These are phyloP conservation scores for Gadus chalcogrammus DNA, from an alignment of 2,113 vertebrate species.

Conservation along the genomic window DNA sequence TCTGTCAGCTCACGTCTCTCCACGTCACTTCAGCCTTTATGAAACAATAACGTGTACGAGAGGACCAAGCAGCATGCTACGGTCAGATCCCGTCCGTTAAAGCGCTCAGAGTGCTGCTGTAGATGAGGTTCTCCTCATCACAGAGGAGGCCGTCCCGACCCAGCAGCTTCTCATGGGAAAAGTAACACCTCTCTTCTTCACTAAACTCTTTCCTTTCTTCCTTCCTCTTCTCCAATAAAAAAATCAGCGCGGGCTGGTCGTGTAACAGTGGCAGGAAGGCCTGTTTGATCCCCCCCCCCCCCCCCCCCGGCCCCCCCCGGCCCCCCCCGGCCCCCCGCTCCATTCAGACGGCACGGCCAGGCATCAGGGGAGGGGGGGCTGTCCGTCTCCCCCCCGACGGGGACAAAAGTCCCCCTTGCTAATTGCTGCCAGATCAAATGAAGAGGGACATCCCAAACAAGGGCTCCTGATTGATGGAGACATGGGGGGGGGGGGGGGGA, in stretches of 20 bases:
- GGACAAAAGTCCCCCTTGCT: conserved; percentile 80
- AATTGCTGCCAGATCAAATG: conserved; percentile 92
- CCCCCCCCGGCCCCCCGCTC: conserved; percentile 57
- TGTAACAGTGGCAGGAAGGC: conserved; percentile 63
- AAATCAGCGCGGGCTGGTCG: conserved; percentile 23
- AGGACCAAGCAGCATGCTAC: too few species aligned
- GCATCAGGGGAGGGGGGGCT: conserved; percentile 80
- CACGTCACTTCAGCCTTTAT: too few species aligned
- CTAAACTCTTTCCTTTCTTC: conserved; percentile 24
- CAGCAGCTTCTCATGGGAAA: conserved; percentile 80
- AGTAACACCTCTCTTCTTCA: conserved; percentile 67
- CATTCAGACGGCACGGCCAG: conserved; percentile 74
- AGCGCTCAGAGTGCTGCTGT: too few species aligned
- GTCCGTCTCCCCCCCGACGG: conserved; percentile 65
- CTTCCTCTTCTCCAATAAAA: conserved; percentile 62
- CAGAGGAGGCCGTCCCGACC: conserved; percentile 15
- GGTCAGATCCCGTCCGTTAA: too few species aligned
- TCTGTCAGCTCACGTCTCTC: too few species aligned
- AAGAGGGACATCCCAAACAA: conserved; percentile 70
- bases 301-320: conserved; percentile 29
- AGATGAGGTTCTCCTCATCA: too few species aligned
- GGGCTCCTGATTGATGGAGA: conserved; percentile 72
- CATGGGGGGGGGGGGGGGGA: conserved; percentile 23
- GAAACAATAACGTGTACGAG: too few species aligned
- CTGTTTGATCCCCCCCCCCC: conserved; percentile 67